phyloP scores from a whole-genome alignment of 1,140 invertebrate genomes.

The Tetraneura akinire region DNA sequence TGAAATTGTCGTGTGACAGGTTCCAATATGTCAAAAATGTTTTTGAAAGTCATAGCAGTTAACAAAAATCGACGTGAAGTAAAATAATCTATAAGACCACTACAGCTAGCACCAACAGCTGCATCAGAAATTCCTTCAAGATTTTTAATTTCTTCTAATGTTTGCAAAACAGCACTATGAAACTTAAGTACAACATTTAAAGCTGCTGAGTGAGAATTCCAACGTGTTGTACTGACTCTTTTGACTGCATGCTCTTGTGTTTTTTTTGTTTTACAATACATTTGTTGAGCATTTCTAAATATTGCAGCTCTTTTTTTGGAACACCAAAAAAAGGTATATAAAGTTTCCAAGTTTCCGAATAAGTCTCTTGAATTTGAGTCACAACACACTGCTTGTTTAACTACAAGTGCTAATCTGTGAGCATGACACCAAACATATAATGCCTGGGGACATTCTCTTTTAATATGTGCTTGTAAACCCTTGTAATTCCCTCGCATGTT shows the following conservation, averaged over 20 bases:
- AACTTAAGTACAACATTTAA: not conserved
- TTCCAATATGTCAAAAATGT: not conserved
- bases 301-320: not conserved
- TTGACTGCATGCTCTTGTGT: not conserved
- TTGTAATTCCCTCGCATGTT: conserved; percentile 52
- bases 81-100: not conserved
- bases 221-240: not conserved
- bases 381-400: conserved; percentile 9
- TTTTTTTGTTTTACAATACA: not conserved
- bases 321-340: not conserved
- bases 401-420: conserved; percentile 53
- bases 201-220: not conserved
- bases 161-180: not conserved
- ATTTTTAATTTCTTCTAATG: not conserved
- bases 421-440: conserved; percentile 54
- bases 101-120: not conserved
- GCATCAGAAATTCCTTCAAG: not conserved
- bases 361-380: not conserved
- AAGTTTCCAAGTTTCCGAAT: not conserved
- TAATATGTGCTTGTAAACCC: conserved; percentile 54
- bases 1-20: not conserved
- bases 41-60: not conserved
- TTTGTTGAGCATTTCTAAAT: not conserved
- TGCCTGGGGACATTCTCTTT: conserved; percentile 52
- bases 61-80: not conserved